Evolutionary conservation across 2,888 invertebrate species (phyloP).

Genomic region (Campopleginae sp.): DNA sequence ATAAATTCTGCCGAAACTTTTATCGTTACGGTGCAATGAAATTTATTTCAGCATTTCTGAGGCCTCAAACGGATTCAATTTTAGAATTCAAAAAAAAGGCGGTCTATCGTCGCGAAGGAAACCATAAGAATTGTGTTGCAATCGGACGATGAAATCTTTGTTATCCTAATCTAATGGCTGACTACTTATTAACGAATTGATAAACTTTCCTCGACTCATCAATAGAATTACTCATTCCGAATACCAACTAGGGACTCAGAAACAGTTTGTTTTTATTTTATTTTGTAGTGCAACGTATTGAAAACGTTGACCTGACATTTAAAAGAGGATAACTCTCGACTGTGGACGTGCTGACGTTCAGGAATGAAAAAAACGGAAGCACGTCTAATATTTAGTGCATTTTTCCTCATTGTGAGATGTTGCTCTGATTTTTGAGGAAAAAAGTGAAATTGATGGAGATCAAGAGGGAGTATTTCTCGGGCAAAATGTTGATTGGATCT

Average conservation of each 20-base stretch:
- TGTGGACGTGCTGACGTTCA: too few relatives aligned
- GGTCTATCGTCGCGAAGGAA: too few relatives aligned
- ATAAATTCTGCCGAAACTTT: neutral
- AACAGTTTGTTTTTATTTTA: neutral
- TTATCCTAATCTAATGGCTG: neutral
- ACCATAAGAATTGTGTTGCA: too few relatives aligned
- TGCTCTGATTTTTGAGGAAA: neutral
- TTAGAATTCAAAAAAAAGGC: too few relatives aligned
- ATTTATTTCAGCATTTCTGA: neutral
- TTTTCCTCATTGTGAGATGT: neutral
- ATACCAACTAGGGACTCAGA: too few relatives aligned
- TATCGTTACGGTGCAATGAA: neutral
- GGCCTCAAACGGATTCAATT: neutral
- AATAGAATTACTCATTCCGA: neutral
- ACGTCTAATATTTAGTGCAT: too few relatives aligned
- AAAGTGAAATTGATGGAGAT: neutral
- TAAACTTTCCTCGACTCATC: neutral
- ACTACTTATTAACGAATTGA: neutral
- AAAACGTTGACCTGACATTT: neutral
- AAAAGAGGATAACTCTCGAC: neutral
- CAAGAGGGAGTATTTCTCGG: neutral
- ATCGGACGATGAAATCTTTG: too few relatives aligned
- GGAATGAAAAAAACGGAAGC: too few relatives aligned
- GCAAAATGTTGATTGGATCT: neutral
- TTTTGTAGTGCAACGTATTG: neutral